Conservation (phyloP, 2,888 invertebrate genomes). For the Cryptophagus acutangulus region DNA sequence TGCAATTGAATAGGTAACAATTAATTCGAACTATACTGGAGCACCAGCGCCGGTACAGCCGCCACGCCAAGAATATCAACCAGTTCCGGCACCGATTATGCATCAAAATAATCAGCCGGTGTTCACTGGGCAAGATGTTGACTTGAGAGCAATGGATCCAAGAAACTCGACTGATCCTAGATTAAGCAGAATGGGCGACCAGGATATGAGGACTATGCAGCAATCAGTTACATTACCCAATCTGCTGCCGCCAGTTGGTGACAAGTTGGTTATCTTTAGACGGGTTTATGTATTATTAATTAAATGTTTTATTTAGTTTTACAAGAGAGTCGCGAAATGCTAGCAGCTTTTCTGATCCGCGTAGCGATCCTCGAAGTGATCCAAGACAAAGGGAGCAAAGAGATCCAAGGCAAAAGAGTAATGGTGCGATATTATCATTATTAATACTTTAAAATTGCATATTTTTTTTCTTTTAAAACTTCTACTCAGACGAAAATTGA, state of each 20-base stretch:
- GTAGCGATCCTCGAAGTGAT: slow-evolving; percentile 56
- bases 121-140: slow-evolving; percentile 53
- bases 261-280: slow-evolving; percentile 48
- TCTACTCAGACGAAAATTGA: no score
- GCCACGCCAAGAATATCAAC: slow-evolving; percentile 40
- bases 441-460: slow-evolving; percentile 7
- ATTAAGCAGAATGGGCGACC: slow-evolving; percentile 57
- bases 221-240: slow-evolving; percentile 34
- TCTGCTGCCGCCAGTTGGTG: slow-evolving; percentile 39
- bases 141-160: slow-evolving; percentile 55
- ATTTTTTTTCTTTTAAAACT: no score
- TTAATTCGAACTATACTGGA: slow-evolving; percentile 38
- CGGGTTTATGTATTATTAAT: no score
- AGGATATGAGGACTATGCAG: slow-evolving; percentile 68
- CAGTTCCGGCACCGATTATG: slow-evolving; percentile 37
- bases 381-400: slow-evolving; percentile 55
- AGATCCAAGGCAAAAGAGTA: slow-evolving; percentile 62
- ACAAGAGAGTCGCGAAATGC: slow-evolving; percentile 36
- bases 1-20: slow-evolving; percentile 41
- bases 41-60: slow-evolving; percentile 36
- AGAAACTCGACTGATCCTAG: slow-evolving; percentile 49
- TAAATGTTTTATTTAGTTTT: slow-evolving; percentile 37
- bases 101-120: slow-evolving; percentile 30
- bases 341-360: slow-evolving; percentile 43
- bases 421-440: slow-evolving; percentile 23